Percentiles rank a stretch among this genome's conserved stretches.
Evolutionary conservation across 2,113 vertebrate genomes (phyloP).

Genomic region (Thamnaconus septentrionalis): DNA sequence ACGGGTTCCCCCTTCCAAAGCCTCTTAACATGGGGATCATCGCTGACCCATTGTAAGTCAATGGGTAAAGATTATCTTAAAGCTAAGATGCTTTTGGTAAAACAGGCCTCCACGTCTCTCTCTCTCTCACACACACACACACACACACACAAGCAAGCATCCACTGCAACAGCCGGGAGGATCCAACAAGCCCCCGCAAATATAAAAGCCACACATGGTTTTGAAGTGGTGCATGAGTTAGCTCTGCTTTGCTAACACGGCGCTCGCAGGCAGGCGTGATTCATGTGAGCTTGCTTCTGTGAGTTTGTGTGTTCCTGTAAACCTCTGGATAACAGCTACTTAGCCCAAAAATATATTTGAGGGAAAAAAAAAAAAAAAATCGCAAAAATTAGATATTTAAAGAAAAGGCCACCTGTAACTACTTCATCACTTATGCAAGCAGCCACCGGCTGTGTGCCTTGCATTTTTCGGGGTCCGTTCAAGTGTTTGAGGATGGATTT

Average conservation of each 20-base stretch:
- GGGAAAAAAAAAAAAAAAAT: slow-evolving; percentile 10
- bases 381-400: slow-evolving; percentile 49
- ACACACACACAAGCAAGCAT: slow-evolving; percentile 35
- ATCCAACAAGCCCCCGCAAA: slow-evolving; percentile 3
- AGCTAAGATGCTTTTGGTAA: slow-evolving; percentile 49
- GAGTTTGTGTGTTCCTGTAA: slow-evolving; percentile 33
- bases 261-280: slow-evolving; percentile 47
- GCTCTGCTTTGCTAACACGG: slow-evolving; percentile 41
- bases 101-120: slow-evolving; percentile 43
- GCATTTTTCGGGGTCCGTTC: slow-evolving; percentile 30
- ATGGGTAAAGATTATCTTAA: slow-evolving; percentile 53
- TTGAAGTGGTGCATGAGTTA: slow-evolving; percentile 18
- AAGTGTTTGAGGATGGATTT: not conserved
- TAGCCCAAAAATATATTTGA: slow-evolving; percentile 44
- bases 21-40: slow-evolving; percentile 61
- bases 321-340: slow-evolving; percentile 43
- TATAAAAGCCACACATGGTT: slow-evolving; percentile 29
- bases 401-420: slow-evolving; percentile 46
- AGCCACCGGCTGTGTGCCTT: slow-evolving; percentile 16
- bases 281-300: slow-evolving; percentile 53
- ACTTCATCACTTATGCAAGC: slow-evolving; percentile 22
- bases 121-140: not conserved
- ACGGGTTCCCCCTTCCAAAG: slow-evolving; percentile 32
- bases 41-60: slow-evolving; percentile 51
- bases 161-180: slow-evolving; percentile 25